phyloP scores from a whole-genome alignment of 2,797 vertebrate genomes.

The Pseudochirops cupreus region DNA sequence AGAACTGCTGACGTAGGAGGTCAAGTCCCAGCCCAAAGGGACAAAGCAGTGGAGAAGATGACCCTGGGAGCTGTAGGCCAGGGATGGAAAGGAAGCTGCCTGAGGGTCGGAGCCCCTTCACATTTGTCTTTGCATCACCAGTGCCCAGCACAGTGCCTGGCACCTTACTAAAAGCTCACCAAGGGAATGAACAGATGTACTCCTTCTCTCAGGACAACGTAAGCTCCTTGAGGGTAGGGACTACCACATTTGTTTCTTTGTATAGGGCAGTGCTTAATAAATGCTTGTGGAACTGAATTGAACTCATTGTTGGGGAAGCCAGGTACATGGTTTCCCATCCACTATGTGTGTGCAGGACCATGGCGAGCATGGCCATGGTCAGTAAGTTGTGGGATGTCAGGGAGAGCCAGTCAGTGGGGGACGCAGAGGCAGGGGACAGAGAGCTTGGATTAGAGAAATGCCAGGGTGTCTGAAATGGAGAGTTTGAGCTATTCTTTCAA shows the following conservation, averaged over 20 bases:
- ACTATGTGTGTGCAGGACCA: background rate
- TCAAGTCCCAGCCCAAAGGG: background rate
- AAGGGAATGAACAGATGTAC: accelerated
- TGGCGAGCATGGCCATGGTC: background rate
- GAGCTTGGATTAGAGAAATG: background rate
- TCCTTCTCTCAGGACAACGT: background rate
- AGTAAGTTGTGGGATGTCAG: background rate
- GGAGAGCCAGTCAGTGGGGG: background rate
- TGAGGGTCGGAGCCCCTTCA: background rate
- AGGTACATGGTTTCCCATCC: background rate
- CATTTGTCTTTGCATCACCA: background rate
- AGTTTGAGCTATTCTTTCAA: background rate
- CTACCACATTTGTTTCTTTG: too few species aligned
- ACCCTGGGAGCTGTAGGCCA: background rate
- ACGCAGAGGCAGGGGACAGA: background rate
- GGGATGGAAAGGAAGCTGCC: background rate
- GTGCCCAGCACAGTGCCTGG: background rate
- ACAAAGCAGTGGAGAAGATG: background rate
- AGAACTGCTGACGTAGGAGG: too few species aligned
- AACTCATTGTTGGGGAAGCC: background rate
- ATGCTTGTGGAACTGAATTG: background rate
- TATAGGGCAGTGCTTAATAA: background rate
- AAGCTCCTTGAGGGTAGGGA: too few species aligned
- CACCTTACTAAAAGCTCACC: background rate
- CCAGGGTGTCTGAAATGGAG: background rate